Conservation (phyloP, 2,888 invertebrate species). For the Micropterix aruncella region DNA sequence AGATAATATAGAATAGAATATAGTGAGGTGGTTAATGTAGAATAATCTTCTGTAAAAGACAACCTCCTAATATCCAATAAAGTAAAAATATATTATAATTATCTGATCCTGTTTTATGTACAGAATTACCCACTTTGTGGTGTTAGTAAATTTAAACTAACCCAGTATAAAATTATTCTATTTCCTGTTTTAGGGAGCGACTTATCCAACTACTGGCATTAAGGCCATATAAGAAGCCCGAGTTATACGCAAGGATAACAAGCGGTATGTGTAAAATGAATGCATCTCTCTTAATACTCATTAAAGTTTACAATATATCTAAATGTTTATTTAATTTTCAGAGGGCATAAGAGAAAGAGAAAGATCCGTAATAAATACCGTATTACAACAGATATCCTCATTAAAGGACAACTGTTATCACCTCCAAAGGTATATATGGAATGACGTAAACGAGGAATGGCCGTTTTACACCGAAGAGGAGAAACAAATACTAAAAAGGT, state of each 20-base stretch:
- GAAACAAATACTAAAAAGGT: conserved; percentile 76
- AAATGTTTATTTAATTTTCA: conserved; percentile 25
- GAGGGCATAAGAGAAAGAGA: conserved; percentile 83
- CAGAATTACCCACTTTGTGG: too few relatives aligned
- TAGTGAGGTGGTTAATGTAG: too few relatives aligned
- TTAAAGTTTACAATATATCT: conserved; percentile 5
- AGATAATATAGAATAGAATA: too few relatives aligned
- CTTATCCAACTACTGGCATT: conserved; percentile 88
- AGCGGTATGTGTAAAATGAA: conserved; percentile 74
- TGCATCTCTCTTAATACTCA: too few relatives aligned
- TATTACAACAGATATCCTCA: conserved; percentile 67
- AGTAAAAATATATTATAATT: too few relatives aligned
- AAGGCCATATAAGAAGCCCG: conserved; percentile 87
- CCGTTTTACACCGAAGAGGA: conserved; percentile 88
- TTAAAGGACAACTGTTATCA: conserved; percentile 84
- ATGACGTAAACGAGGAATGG: conserved; percentile 90
- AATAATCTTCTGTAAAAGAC: too few relatives aligned
- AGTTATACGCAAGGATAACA: conserved; percentile 66
- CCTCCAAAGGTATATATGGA: conserved; percentile 77
- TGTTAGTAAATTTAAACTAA: too few relatives aligned
- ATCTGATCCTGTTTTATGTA: too few relatives aligned
- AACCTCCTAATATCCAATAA: too few relatives aligned
- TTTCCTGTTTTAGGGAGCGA: conserved; percentile 80
- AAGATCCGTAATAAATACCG: conserved; percentile 57
- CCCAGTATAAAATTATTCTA: too few relatives aligned